Evolutionary conservation across 1,140 invertebrate genomes (phyloP).

Genomic region (Chlorops oryzae): DNA sequence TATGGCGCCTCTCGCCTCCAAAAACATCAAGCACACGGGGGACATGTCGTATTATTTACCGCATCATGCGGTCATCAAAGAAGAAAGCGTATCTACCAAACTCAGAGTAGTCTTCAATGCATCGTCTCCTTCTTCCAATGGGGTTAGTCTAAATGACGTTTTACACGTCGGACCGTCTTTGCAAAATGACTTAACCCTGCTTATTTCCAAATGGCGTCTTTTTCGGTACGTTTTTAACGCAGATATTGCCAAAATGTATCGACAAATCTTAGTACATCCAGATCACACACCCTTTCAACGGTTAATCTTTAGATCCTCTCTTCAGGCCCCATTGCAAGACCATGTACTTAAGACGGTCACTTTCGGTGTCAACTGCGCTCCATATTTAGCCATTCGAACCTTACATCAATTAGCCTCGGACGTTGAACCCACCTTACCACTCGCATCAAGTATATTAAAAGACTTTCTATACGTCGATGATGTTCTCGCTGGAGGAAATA

Average conservation of each 20-base stretch:
- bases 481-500: not conserved
- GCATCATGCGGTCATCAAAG: too few species aligned
- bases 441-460: not conserved
- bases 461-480: constrained; percentile 1
- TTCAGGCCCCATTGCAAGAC: not conserved
- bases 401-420: not conserved
- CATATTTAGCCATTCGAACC: not conserved
- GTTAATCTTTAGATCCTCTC: not conserved
- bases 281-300: not conserved
- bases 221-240: not conserved
- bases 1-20: too few species aligned
- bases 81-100: too few species aligned
- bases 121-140: too few species aligned
- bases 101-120: too few species aligned
- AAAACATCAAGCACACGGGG: too few species aligned
- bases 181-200: not conserved
- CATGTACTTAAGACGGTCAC: constrained; percentile 1
- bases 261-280: not conserved
- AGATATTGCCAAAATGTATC: constrained; percentile 3
- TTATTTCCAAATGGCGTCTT: not conserved
- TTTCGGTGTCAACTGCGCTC: not conserved
- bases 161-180: too few species aligned
- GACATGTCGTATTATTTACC: too few species aligned
- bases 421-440: not conserved
- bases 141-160: too few species aligned